Evolutionary conservation across 2,888 invertebrate species (phyloP).

Genomic region (Lithophane leautieri): DNA sequence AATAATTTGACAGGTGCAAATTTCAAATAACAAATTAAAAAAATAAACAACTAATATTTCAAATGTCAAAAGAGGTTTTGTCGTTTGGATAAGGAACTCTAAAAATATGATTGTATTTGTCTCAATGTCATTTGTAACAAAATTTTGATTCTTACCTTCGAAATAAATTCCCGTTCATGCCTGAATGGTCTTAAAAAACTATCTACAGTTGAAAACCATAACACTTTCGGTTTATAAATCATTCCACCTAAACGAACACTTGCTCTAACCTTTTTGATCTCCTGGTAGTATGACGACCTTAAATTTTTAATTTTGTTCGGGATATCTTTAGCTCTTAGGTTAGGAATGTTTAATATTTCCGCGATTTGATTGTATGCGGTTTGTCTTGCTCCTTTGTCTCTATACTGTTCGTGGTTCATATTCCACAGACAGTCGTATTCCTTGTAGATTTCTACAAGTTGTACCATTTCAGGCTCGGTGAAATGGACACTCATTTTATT

Average conservation of each 20-base stretch:
- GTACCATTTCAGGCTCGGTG: conserved; percentile 57
- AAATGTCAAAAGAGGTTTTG: not conserved
- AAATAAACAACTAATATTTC: too few relatives aligned
- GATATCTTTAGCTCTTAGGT: conserved; percentile 51
- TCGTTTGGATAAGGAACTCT: not conserved
- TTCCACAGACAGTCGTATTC: conserved; percentile 63
- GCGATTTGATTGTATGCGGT: conserved; percentile 59
- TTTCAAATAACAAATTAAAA: too few relatives aligned
- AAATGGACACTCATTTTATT: conserved; percentile 56
- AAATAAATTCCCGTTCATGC: conserved; percentile 26
- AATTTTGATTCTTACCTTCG: conserved; percentile 39
- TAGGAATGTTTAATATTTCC: conserved; percentile 56
- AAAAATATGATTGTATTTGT: too few relatives aligned
- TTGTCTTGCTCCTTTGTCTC: conserved; percentile 50
- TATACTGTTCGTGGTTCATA: conserved; percentile 44
- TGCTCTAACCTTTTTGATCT: conserved; percentile 56
- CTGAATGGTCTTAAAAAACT: conserved; percentile 46
- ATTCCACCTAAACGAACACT: conserved; percentile 34
- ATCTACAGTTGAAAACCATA: conserved; percentile 53
- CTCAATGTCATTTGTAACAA: not conserved
- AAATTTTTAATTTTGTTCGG: conserved; percentile 66
- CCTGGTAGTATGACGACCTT: conserved; percentile 65
- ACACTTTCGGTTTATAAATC: conserved; percentile 50
- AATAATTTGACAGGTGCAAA: too few relatives aligned
- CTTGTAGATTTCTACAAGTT: conserved; percentile 57